Evolutionary conservation across 1,140 invertebrate genomes (phyloP), one percentile per base, ranked within the genome.

Genomic region (Aphis craccivora): DNA sequence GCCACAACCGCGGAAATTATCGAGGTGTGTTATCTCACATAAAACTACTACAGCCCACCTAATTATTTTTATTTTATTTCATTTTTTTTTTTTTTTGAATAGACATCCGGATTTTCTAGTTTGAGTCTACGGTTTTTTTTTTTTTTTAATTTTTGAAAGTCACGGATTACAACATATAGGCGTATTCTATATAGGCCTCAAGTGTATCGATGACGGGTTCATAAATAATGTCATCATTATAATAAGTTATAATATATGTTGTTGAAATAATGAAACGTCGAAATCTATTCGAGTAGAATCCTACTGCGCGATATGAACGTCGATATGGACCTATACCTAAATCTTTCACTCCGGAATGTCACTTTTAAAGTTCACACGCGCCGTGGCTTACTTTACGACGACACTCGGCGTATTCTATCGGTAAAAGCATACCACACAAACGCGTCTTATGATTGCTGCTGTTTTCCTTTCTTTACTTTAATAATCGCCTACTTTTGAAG

Each of bases 21-120:
- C 22, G 20, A 37, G 1, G 35, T 8, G 22, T 40, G 37, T 37
- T 83, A 40, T 84, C 40, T 23, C 40, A 84, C 83, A 45, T 45
- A 7, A 84, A 37, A 84, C 37, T 40, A 40, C 37, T 40, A 40
- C 40, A 40, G 40, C 23, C 8, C 3, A 23, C 23, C 11, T 14
- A 25, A 9, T 45, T 84, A 8, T n/a, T 87, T 87, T 51, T 22
- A 18, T 48, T 86, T 22, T 40, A 0, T 84, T 84, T 84, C n/a
- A 8, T n/a, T 87, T 48, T 51, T 22, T 18, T 48, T 86, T 30
- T 30, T 83, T 14, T 37, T n/a, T 22, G 0, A 3, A 14, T 14
- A 48, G 45, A 7, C 81, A 88, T 55, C 89, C 89, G 89, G 89
- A 90, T 90, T 55, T 90, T 60, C 88, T 22, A 9, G 53, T 90